Evolutionary conservation across 2,797 vertebrate genomes (phyloP).

Genomic region (Emys orbicularis): DNA sequence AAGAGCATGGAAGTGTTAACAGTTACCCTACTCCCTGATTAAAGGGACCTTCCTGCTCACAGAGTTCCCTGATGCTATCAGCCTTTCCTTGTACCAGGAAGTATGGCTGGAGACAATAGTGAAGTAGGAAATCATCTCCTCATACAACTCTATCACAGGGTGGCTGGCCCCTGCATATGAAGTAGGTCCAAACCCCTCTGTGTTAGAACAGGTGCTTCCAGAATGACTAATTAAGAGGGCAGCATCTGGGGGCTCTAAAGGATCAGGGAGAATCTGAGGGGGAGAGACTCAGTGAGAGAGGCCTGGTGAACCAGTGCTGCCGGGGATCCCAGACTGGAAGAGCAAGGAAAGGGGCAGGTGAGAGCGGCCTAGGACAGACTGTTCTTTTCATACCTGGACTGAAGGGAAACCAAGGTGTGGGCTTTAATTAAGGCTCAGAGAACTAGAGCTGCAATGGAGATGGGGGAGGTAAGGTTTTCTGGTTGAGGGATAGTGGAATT

Average conservation of each 20-base stretch:
- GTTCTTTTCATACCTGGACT: not conserved
- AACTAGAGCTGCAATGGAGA: not conserved
- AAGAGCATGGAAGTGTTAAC: rapidly evolving
- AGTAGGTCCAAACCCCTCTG: not conserved
- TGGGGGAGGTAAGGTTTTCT: not conserved
- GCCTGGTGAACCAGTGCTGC: too few relatives aligned
- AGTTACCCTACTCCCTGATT: not conserved
- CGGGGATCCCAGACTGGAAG: not conserved
- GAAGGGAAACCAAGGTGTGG: not conserved
- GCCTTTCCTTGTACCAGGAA: rapidly evolving
- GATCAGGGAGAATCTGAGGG: not conserved
- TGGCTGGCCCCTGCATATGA: not conserved
- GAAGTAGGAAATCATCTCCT: not conserved
- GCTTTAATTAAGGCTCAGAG: not conserved
- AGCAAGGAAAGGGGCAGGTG: not conserved
- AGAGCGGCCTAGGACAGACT: not conserved
- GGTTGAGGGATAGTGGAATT: not conserved
- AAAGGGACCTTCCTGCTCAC: not conserved
- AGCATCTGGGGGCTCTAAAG: not conserved
- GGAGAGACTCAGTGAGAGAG: not conserved
- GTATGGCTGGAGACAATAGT: rapidly evolving
- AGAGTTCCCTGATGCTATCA: rapidly evolving
- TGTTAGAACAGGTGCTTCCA: not conserved
- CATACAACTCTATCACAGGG: not conserved
- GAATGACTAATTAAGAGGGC: not conserved